Evolutionary conservation across 2,888 invertebrate species (phyloP), one percentile per base, ranked within the genome.

Genomic region (Therioaphis trifolii): DNA sequence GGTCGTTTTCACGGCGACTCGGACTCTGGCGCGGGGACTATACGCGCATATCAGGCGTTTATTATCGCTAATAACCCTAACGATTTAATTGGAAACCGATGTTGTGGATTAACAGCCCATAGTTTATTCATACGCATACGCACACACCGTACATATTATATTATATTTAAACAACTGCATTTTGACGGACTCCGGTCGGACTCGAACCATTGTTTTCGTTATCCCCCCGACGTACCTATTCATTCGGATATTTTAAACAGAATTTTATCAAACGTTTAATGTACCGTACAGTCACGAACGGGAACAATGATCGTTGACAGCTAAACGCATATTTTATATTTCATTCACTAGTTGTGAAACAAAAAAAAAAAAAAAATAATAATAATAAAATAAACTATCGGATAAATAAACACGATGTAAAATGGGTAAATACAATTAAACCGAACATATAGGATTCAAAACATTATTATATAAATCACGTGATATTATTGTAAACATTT

Each of bases 401-500:
- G n/a, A n/a, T n/a, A n/a, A n/a, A n/a, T n/a, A n/a, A n/a, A n/a
- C n/a, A n/a, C n/a, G n/a, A n/a, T n/a, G n/a, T n/a, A n/a, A n/a
- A n/a, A n/a, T n/a, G n/a, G n/a, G n/a, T n/a, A n/a, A n/a, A n/a
- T n/a, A n/a, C n/a, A n/a, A n/a, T n/a, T n/a, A n/a, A n/a, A n/a
- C n/a, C n/a, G n/a, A n/a, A 72, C n/a, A 11, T 29, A 29, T 29
- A 29, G 12, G 1, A 52, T 72, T 72, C 72, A 29, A 49, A n/a
- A 49, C n/a, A 49, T 52, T 27, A n/a, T 52, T n/a, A 18, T 72
- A n/a, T 72, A 72, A 29, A 72, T 52, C 72, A 52, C 7, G 52
- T 29, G n/a, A n/a, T n/a, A n/a, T n/a, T n/a, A n/a, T 72, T 49
- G 29, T 52, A 52, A 72, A 52, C 52, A 72, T 52, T 72, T 52